A percentile compares a stretch with the other conserved stretches of the same genome.
phyloP scores from a whole-genome alignment of 1,140 invertebrate species.

The Bombus balteatus region DNA sequence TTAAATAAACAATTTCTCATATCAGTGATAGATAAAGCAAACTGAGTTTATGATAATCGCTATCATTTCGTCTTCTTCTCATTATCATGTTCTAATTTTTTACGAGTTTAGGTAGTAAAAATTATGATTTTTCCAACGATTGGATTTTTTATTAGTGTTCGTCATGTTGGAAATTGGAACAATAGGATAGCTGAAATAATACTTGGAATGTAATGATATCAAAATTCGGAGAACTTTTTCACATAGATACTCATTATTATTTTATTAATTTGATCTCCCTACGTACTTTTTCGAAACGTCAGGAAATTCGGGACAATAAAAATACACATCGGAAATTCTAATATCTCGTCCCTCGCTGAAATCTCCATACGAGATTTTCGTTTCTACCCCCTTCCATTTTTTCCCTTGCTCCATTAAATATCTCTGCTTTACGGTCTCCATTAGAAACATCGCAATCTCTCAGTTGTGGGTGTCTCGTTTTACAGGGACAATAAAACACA shows the following conservation, averaged over 20 bases:
- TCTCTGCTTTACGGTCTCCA: slow-evolving; percentile 32
- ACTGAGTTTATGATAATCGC: background rate
- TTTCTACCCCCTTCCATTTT: background rate
- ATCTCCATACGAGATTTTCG: background rate
- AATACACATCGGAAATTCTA: background rate
- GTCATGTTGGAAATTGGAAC: too few relatives aligned
- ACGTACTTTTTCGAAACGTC: background rate
- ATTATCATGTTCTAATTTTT: too few relatives aligned
- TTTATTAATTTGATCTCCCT: too few relatives aligned
- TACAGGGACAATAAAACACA: slow-evolving; percentile 29
- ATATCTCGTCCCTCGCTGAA: background rate
- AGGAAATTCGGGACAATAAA: background rate
- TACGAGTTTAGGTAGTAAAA: too few relatives aligned
- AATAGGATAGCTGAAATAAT: too few relatives aligned
- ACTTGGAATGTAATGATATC: too few relatives aligned
- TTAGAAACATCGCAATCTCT: slow-evolving; percentile 36
- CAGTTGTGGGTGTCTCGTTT: background rate
- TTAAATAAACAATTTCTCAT: background rate
- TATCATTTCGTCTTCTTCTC: background rate
- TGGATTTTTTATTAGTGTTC: too few relatives aligned
- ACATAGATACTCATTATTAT: too few relatives aligned
- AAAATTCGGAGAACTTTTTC: too few relatives aligned
- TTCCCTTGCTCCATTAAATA: slow-evolving; percentile 33
- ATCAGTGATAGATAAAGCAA: background rate
- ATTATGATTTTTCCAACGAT: too few relatives aligned